Evolutionary conservation across 2,113 vertebrate species (phyloP), one percentile per base, ranked within the genome.

Genomic region (Sebastes schlegelii): DNA sequence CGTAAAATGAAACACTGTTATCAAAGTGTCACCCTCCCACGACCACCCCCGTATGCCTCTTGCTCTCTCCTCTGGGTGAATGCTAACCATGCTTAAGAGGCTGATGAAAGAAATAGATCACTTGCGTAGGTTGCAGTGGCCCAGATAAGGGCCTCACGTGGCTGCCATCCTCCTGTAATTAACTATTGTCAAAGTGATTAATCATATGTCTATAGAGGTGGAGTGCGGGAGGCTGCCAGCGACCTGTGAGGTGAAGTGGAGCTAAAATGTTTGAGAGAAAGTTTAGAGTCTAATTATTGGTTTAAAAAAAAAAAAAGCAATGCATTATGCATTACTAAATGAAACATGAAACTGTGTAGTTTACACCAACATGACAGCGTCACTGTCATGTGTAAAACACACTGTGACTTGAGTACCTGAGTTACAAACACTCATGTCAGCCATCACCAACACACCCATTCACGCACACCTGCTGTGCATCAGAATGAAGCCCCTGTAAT

Each of bases 101-200:
- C 82, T 65, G 79, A 86, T 85, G 84, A 83, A 83, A 89, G 85
- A 86, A 89, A 72, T 88, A 78, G 89, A 89, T 91, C 73, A 86
- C 76, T 74, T 69, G 66, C 46, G 21, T 40, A 80, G 84, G 85
- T 86, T 86, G 85, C 87, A 52, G 78, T 89, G 92, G 66, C 86
- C 89, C 90, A 93, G 94, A 93, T 88, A 92, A 90, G 83, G 17
- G 84, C 70, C 76, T 89, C 87, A 85, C 73, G 69, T 77, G 80
- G 86, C 89, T 79, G 84, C 64, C 58, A 70, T 87, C 86, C 51
- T 34, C 49, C 80, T 81, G 79, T 93, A 94, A 95, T 95, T 94
- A 94, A 91, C 83, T 71, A 55, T 61, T 91, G 90, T 89, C 86
- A 89, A 66, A 77, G 77, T 89, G 88, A 95, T 94, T 93, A 89